Base-by-base conservation (phyloP, 2,113 vertebrate genomes). In the Scomber colias region DNA sequence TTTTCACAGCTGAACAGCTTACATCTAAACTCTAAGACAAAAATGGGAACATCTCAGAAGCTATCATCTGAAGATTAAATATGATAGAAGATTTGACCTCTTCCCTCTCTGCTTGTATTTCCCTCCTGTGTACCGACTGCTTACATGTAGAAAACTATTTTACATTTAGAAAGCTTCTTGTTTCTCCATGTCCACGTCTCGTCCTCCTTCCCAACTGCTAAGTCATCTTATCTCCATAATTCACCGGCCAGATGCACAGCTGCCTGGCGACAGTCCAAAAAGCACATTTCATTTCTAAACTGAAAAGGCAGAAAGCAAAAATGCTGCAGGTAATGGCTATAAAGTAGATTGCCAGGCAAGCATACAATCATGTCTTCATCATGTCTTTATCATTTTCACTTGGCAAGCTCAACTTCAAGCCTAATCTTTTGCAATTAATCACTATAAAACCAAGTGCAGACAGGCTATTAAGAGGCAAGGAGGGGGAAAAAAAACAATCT, bases 401-500 rank as follows among this genome's bases (percentile, higher is more conserved):
- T 73, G 13, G 11, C 55, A 77, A 75, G 54, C 15, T 10, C 61
- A 50, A 84, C 84, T 81, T 83, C 48, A 65, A 68, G 44, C 9
- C 31, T 67, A 61, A 90, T 84, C 48, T 81, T 19, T 71, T 2
- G 24, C 69, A 85, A 89, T 89, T 72, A 88, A 90, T 90, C 91
- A 89, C 50, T 44, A n/a, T 40, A 82, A 27, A 81, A 59, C 21
- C 50, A 74, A 66, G 17, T 61, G 54, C 57, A 60, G 79, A 86
- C 69, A 86, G 74, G 74, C 77, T 57, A 85, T 88, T 82, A 84
- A 50, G 67, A 68, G 5, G 71, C 24, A 61, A 66, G 78, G 40
- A 15, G 63, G 31, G 21, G 0, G 24, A 3, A 12, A 53, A 53
- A 19, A 79, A 81, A 69, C 48, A 50, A 56, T 68, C 35, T n/a